Conservation (phyloP, 2,113 vertebrate genomes). For the Mastomys natalensis region DNA sequence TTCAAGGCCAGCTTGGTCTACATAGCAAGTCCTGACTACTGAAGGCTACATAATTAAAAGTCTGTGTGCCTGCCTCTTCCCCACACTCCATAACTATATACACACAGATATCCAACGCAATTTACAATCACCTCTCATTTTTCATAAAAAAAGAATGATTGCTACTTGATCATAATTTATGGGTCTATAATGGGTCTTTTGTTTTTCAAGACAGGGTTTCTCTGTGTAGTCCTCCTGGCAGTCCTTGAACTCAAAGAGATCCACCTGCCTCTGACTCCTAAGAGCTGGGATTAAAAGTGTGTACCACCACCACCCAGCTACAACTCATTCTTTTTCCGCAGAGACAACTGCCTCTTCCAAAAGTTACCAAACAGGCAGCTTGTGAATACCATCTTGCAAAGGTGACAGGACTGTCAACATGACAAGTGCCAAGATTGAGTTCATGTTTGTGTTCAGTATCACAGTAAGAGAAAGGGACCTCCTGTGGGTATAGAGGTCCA, state of each 20-base stretch:
- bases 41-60: neutral
- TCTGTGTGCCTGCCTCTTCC: neutral
- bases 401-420: neutral
- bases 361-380: rapidly evolving
- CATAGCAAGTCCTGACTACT: neutral
- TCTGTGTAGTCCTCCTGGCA: too few species aligned
- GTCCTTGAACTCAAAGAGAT: too few species aligned
- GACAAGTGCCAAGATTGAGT: neutral
- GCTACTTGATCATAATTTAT: neutral
- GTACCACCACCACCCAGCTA: too few species aligned
- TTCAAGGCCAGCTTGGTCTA: neutral
- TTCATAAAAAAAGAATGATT: neutral
- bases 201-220: too few species aligned
- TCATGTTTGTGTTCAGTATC: neutral
- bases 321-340: neutral
- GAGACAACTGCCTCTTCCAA: neutral
- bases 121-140: neutral
- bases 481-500: neutral
- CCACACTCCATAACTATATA: neutral
- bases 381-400: neutral
- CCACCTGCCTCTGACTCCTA: too few species aligned
- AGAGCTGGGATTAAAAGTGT: too few species aligned
- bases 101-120: neutral
- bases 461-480: neutral
- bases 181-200: too few species aligned